Evolutionary conservation across 2,113 vertebrate genomes (phyloP).

Genomic region (Ailurus styani): DNA sequence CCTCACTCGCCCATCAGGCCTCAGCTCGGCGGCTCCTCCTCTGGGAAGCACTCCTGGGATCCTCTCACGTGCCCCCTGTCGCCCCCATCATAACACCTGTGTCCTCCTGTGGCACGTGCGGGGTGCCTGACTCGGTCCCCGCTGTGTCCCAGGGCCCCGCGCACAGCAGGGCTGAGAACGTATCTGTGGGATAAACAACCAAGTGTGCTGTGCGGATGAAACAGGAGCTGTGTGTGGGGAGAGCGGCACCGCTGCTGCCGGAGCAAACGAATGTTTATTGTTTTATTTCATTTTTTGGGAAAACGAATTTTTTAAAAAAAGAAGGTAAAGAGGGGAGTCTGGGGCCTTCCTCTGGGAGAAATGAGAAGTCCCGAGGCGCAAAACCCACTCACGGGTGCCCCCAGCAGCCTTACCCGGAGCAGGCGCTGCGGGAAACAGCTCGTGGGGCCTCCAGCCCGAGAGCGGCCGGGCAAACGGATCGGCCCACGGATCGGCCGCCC

Average conservation of each 20-base stretch:
- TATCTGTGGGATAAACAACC: neutral
- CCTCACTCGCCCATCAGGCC: neutral
- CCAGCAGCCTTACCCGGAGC: neutral
- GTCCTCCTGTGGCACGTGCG: neutral
- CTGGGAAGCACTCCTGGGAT: neutral
- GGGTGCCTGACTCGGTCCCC: neutral
- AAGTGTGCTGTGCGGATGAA: neutral
- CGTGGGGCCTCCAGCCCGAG: fast-evolving
- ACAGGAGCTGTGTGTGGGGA: neutral
- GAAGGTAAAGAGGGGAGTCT: neutral
- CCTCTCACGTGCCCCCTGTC: neutral
- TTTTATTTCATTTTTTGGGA: neutral
- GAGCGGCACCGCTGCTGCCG: neutral
- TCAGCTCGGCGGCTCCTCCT: neutral
- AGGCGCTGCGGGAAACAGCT: neutral
- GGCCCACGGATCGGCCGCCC: no score
- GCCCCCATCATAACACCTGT: neutral
- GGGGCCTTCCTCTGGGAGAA: neutral
- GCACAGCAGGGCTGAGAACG: neutral
- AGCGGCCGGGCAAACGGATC: neutral
- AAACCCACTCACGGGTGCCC: neutral
- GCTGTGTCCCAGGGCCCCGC: neutral
- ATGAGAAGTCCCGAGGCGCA: neutral
- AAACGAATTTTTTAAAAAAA: neutral
- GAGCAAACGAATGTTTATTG: no score